Base-by-base conservation (phyloP, 2,797 vertebrate species). In the Acanthurus leucopareius region DNA sequence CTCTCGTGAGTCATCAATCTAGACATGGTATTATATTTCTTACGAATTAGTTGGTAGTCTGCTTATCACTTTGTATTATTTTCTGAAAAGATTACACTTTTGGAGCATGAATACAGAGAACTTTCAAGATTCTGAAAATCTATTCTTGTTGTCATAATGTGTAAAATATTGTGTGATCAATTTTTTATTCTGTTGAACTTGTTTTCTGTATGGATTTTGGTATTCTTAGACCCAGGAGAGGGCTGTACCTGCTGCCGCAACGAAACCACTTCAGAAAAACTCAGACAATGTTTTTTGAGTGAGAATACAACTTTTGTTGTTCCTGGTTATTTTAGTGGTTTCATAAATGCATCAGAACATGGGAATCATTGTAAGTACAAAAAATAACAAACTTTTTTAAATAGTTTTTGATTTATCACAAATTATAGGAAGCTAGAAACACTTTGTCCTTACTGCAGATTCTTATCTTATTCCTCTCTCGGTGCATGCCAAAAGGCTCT, bases 261-360 rank as follows among this genome's bases (percentile, higher is more conserved):
- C 5, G 0, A 14, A 1, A 10, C 0, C 1, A 2, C 0, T 1
- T 0, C 0, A 17, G 0, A 0, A 0, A 17, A 8, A 20, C 1
- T 28, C 25, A 7, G 0, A 8, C 0, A 0, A 0, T 82, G 81
- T 61, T 62, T 61, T 2, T 0, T 0, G 3, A 0, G 0, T 1
- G 0, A 0, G 2, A 1, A 0, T 0, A 0, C 2, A 0, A 0
- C 3, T 42, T 0, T 45, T 2, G 0, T 88, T 51, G 40, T 88
- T 69, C 25, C 3, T 19, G 86, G 85, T 13, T 56, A 40, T 14
- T 88, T 86, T 80, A 32, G n/a, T 8, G 65, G 40, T 3, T 0
- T 44, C 53, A 44, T 84, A 52, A 1, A 0, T 0, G 8, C 0
- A 40, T 0, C 0, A 0, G 0, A 3, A 0, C 0, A 4, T 0